Evolutionary conservation across 1,140 invertebrate genomes (phyloP), one percentile per base, ranked within the genome.

Genomic region (Heliconius himera): DNA sequence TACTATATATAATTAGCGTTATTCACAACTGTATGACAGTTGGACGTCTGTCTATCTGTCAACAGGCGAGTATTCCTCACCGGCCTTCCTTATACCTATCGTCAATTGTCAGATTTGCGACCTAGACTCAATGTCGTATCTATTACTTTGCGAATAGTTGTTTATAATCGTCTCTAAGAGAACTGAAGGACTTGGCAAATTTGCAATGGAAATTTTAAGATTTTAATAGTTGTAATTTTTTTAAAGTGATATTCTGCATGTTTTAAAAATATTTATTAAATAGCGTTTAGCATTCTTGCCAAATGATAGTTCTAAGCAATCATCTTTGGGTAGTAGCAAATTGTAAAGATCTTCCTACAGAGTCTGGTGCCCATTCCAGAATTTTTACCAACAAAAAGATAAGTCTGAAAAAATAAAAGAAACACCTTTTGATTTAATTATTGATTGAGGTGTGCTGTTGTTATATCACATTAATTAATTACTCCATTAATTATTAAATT

Each of bases 71-170:
- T 84, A 82, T 83, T 84, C 78, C 71, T 60, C 78, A 8, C n/a
- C 1, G 54, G 82, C 74, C 85, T 82, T 86, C 85, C 76, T 80
- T 46, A 46, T 46, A 85, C 78, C 83, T 84, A 79, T 84, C 81
- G 77, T 84, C 81, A 82, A 82, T 82, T 82, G 77, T 80, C 81
- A 72, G 73, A 78, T 78, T 81, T 76, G 79, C 70, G 79, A 82
- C 83, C 80, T 84, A 84, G 56, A 81, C 78, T 41, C 83, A 84
- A 85, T 84, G 82, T 83, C 82, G 70, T 77, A 66, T 77, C 73
- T 51, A 77, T 81, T 82, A 74, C 22, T 75, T 74, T 78, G 74
- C 70, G 56, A 60, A 11, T 73, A 70, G 22, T 38, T 49, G 66
- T 72, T 60, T 60, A 20, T 60, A 22, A 6, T 8, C 8, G n/a